A percentile compares a stretch with the other conserved stretches of the same genome.
Evolutionary conservation across 2,888 invertebrate genomes (phyloP).

Genomic region (Agriopis aurantiaria): DNA sequence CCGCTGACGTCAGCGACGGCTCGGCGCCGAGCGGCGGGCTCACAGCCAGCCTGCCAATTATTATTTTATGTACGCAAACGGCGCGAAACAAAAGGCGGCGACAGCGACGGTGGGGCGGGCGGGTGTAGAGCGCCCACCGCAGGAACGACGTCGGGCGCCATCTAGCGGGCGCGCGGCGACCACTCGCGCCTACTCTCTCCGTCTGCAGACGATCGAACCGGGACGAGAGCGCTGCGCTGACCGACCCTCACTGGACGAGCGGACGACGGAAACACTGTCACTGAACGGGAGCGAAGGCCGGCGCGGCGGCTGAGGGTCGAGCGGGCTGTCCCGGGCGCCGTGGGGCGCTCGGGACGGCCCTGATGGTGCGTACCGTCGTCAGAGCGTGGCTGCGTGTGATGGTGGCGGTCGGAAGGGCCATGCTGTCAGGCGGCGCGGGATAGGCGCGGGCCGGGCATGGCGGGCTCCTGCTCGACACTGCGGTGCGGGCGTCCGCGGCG

Average conservation of each 20-base stretch:
- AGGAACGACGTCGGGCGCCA: slow-evolving; percentile 84
- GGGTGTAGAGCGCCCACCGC: slow-evolving; percentile 83
- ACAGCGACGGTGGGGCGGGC: slow-evolving; percentile 76
- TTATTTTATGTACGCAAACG: slow-evolving; percentile 82
- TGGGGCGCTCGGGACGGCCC: slow-evolving; percentile 43
- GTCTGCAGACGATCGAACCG: slow-evolving; percentile 85
- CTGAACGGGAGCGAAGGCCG: slow-evolving; percentile 61
- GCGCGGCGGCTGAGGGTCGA: slow-evolving; percentile 50
- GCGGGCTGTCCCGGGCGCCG: slow-evolving; percentile 50
- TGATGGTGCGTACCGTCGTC: slow-evolving; percentile 81
- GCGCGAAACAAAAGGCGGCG: slow-evolving; percentile 82
- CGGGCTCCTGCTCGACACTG: slow-evolving; percentile 85
- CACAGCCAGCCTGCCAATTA: slow-evolving; percentile 81
- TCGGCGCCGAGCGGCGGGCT: slow-evolving; percentile 78
- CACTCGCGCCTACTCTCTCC: slow-evolving; percentile 78
- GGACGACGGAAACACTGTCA: slow-evolving; percentile 73
- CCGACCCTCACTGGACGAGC: slow-evolving; percentile 68
- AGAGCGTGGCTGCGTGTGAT: slow-evolving; percentile 86
- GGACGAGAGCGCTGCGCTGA: slow-evolving; percentile 75
- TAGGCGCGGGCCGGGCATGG: slow-evolving; percentile 86
- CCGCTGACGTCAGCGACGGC: slow-evolving; percentile 84
- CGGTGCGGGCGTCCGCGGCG: slow-evolving; percentile 86
- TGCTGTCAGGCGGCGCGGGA: slow-evolving; percentile 86
- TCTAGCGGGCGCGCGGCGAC: slow-evolving; percentile 83
- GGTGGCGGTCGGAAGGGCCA: slow-evolving; percentile 85